These are phyloP conservation scores for Phoebastria nigripes DNA, from an alignment of 2,797 vertebrate genomes.

Conservation along the genomic window DNA sequence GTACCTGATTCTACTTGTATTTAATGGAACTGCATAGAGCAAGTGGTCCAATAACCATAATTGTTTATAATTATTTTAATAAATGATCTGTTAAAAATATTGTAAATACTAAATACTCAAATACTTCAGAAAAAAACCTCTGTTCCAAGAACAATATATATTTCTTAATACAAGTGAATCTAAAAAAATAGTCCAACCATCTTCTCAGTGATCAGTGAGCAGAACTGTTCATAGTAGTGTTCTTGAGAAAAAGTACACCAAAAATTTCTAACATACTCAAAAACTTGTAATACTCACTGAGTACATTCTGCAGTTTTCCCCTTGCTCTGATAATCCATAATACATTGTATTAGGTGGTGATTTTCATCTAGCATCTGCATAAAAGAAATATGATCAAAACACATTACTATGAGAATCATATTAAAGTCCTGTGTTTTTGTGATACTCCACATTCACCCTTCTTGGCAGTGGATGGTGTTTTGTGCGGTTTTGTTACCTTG, in stretches of 20 bases:
- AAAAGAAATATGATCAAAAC: neutral
- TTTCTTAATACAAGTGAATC: neutral
- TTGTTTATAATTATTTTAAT: neutral
- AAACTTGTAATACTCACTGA: slow-evolving; percentile 81
- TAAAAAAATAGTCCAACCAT: neutral
- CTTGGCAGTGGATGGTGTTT: neutral
- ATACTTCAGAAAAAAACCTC: neutral
- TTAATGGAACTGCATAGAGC: neutral
- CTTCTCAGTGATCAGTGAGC: neutral
- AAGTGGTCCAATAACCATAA: neutral
- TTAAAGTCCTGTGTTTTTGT: neutral
- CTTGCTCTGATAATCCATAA: slow-evolving; percentile 98
- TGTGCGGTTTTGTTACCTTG: neutral
- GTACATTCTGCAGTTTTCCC: slow-evolving; percentile 95
- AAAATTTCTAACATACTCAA: neutral
- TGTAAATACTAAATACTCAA: neutral
- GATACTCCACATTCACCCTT: neutral
- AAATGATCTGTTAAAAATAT: neutral
- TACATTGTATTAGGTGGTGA: slow-evolving; percentile 95
- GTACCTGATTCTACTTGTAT: neutral
- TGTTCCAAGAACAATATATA: neutral
- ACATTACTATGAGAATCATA: neutral
- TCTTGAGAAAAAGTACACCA: neutral
- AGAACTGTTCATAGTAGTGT: neutral
- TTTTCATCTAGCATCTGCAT: slow-evolving; percentile 96